Percentiles rank a stretch among this genome's conserved stretches.
phyloP scores from a whole-genome alignment of 2,888 invertebrate genomes.

The Diplazon laetatorius region DNA sequence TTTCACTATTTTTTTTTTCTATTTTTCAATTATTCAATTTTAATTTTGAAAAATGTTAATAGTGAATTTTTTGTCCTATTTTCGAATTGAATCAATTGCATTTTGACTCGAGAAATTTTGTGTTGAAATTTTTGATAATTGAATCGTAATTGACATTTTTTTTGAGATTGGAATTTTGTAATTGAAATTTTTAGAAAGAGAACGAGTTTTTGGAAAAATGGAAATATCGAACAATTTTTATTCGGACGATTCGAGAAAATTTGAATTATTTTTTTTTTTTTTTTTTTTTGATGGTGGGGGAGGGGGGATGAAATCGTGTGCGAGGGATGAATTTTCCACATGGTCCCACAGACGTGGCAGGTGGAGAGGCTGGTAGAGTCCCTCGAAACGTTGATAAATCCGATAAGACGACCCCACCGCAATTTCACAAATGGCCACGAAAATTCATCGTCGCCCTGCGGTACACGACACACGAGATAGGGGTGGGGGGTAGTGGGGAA shows the following conservation, averaged over 20 bases:
- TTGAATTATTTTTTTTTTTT: not conserved
- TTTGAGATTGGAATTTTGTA: no score
- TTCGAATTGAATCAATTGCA: no score
- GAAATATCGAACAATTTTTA: no score
- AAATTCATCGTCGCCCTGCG: conserved; percentile 23
- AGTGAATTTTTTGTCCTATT: not conserved
- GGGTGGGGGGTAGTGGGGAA: not conserved
- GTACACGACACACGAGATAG: not conserved
- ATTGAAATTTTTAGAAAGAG: no score
- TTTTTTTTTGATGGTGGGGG: not conserved
- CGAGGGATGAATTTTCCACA: not conserved
- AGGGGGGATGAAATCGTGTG: not conserved
- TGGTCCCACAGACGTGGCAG: conserved; percentile 1
- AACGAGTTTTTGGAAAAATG: no score
- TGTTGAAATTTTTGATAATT: no score
- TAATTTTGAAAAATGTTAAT: not conserved
- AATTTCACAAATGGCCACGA: conserved; percentile 61
- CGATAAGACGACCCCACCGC: conserved; percentile 46
- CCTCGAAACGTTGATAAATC: conserved; percentile 52
- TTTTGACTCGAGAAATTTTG: no score
- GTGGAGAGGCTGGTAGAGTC: conserved; percentile 1
- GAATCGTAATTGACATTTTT: no score
- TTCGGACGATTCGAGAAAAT: no score
- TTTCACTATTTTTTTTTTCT: not conserved
- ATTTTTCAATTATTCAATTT: no score